Conservation (phyloP, 2,888 invertebrate genomes). For the Colostygia pectinataria region DNA sequence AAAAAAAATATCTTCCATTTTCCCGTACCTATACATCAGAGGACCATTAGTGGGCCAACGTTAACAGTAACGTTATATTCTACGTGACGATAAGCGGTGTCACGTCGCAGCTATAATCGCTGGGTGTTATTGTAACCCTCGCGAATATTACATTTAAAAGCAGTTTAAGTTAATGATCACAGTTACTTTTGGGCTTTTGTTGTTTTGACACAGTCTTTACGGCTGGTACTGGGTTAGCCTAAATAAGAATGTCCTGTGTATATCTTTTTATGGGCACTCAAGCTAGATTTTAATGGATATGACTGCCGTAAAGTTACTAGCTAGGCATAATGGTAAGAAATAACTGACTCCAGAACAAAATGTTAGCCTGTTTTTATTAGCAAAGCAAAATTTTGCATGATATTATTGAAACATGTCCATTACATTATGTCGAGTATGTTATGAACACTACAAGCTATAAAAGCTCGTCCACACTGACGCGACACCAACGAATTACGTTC, state of each 20-base stretch:
- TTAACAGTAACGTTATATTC: conserved; percentile 52
- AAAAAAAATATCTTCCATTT: conserved; percentile 17
- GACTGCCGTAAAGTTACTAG: conserved; percentile 7
- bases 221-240: conserved; percentile 14
- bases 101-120: conserved; percentile 56
- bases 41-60: conserved; percentile 48
- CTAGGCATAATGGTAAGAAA: conserved; percentile 1
- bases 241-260: conserved; percentile 17
- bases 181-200: conserved; percentile 28
- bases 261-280: conserved; percentile 16
- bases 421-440: neutral
- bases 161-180: conserved; percentile 31
- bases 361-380: too few species aligned
- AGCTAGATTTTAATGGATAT: conserved; percentile 18
- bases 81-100: conserved; percentile 55
- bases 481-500: conserved; percentile 9
- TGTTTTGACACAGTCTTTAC: conserved; percentile 23
- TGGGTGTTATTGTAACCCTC: conserved; percentile 35
- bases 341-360: neutral
- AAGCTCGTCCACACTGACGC: conserved; percentile 5
- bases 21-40: conserved; percentile 32
- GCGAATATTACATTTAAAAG: conserved; percentile 33
- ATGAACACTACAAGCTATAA: neutral
- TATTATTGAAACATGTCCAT: too few species aligned
- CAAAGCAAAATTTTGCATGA: too few species aligned